Evolutionary conservation across 2,797 vertebrate genomes (phyloP), one percentile per base, ranked within the genome.

Genomic region (Crenuchus spilurus): DNA sequence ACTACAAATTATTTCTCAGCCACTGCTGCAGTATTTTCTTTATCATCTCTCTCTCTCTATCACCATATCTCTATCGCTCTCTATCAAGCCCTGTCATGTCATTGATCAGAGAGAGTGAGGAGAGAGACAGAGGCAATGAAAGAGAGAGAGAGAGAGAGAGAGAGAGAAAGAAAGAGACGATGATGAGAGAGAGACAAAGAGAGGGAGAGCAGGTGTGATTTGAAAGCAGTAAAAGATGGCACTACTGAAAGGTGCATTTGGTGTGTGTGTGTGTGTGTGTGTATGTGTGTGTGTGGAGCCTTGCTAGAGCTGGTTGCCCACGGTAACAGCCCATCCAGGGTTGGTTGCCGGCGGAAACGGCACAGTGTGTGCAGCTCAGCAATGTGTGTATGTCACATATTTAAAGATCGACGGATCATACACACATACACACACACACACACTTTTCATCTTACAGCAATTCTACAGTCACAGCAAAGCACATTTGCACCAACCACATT

Each of bases 301-400:
- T n/a, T 51, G 46, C 20, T 33, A 10, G 33, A 62, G 28, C 52
- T 67, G 63, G 69, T 77, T 77, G 75, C 75, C 75, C 62, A 72
- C 57, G 54, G 75, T 77, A 77, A 72, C 75, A 26, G 75, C 54
- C 70, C 26, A 39, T 52, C 33, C 52, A 61, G 52, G 18, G 35
- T 14, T 52, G 35, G 26, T 51, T 58, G 69, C 62, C 3, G 44
- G 33, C 44, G 30, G 57, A 70, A 73, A 61, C 31, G 24, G 35
- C 30, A 61, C 49, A 61, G 55, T 71, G 31, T 30, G 46, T 58
- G 46, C 42, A 58, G 51, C 52, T 65, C 52, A 61, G 37, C 18
- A 49, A 46, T 87, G 84, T 80, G 80, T 82, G 69, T n/a, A n/a
- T 77, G 74, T 72, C 61, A 80, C 74, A 85, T 83, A 80, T 84